These are phyloP conservation scores for Dorcus hopei DNA, from an alignment of 2,888 invertebrate species.

Conservation along the genomic window DNA sequence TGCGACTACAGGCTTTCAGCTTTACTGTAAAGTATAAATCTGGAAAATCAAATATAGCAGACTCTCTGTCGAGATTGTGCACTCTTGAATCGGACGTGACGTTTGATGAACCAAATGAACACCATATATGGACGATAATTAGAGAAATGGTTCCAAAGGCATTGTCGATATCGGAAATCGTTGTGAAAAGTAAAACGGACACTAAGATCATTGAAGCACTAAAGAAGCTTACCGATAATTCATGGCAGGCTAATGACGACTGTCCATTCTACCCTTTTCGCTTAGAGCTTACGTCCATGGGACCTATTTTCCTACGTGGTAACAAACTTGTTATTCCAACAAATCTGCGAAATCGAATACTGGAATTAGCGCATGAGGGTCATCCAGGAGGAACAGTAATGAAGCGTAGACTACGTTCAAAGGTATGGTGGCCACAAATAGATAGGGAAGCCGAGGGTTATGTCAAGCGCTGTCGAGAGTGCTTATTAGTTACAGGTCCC, in stretches of 20 bases:
- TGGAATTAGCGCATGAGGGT: slow-evolving; percentile 28
- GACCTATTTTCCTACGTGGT: slow-evolving; percentile 8
- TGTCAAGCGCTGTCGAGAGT: slow-evolving; percentile 12
- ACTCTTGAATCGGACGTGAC: not conserved
- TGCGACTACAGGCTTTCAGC: slow-evolving; percentile 21
- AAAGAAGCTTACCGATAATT: slow-evolving; percentile 8
- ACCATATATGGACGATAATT: slow-evolving; percentile 21
- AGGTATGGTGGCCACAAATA: slow-evolving; percentile 27
- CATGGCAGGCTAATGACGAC: slow-evolving; percentile 7
- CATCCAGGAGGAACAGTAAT: slow-evolving; percentile 29
- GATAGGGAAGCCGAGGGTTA: slow-evolving; percentile 17
- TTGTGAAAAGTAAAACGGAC: slow-evolving; percentile 5
- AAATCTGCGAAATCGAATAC: slow-evolving; percentile 10
- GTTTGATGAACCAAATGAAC: slow-evolving; percentile 22
- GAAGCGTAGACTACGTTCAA: slow-evolving; percentile 25
- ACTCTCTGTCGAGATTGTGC: slow-evolving; percentile 24
- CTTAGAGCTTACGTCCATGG: slow-evolving; percentile 3
- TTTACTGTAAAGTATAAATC: slow-evolving; percentile 20
- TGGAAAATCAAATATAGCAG: slow-evolving; percentile 25
- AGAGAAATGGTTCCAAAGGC: slow-evolving; percentile 20
- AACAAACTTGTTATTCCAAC: slow-evolving; percentile 13
- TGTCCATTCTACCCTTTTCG: slow-evolving; percentile 6
- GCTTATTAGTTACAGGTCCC: not conserved
- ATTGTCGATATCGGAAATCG: slow-evolving; percentile 6
- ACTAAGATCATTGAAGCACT: slow-evolving; percentile 12